Evolutionary conservation across 2,113 vertebrate genomes (phyloP).

Genomic region (Donacobius atricapilla): DNA sequence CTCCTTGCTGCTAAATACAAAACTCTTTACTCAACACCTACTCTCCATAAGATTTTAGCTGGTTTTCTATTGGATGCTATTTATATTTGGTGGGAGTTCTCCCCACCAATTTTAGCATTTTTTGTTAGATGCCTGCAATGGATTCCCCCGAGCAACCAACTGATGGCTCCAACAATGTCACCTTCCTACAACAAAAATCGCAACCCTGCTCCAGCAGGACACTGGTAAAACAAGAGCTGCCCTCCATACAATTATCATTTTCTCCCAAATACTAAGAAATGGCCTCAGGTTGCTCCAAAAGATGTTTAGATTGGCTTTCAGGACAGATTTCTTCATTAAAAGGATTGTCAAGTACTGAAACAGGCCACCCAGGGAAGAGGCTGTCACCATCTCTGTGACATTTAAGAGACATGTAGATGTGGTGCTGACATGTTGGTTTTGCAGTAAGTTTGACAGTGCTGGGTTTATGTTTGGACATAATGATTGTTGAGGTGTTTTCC

Average conservation of each 20-base stretch:
- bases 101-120: neutral
- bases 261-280: neutral
- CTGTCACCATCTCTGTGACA: neutral
- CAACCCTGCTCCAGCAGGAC: neutral
- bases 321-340: neutral
- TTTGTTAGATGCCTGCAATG: neutral
- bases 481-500: neutral
- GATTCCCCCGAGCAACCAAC: neutral
- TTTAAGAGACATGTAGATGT: neutral
- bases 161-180: neutral
- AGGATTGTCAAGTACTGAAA: neutral
- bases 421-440: neutral
- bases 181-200: neutral
- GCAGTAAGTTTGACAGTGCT: neutral
- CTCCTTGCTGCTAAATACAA: neutral
- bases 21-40: neutral
- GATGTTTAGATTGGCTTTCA: neutral
- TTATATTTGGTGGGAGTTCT: neutral
- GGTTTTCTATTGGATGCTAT: neutral
- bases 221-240: neutral
- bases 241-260: neutral
- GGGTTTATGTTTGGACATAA: neutral
- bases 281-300: neutral
- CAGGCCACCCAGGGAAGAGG: fast-evolving
- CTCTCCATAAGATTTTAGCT: neutral